These are phyloP conservation scores for Clepsis dumicolana DNA, from an alignment of 2,888 invertebrate species.

Conservation along the genomic window DNA sequence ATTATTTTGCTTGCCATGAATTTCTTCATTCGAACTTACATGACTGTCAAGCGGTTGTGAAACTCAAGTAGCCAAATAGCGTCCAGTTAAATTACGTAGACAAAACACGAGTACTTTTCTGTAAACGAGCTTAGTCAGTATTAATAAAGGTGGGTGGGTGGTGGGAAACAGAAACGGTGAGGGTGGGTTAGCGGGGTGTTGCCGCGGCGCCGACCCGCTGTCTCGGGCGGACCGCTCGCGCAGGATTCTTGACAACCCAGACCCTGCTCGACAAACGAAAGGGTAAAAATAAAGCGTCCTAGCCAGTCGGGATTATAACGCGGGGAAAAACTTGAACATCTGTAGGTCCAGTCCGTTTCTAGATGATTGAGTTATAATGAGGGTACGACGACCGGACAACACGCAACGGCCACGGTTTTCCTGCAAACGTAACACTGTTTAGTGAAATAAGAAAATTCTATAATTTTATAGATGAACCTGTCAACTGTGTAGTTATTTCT, in stretches of 20 bases:
- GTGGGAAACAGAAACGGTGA: background rate
- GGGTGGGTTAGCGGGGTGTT: slow-evolving; percentile 4
- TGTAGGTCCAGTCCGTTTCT: slow-evolving; percentile 54
- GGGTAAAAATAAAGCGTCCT: slow-evolving; percentile 47
- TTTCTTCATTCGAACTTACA: background rate
- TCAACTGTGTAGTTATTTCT: too few species aligned
- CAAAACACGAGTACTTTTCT: background rate
- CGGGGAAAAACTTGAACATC: slow-evolving; percentile 60
- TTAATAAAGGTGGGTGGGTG: background rate
- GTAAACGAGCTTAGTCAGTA: background rate
- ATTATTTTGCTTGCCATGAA: background rate
- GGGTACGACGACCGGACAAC: slow-evolving; percentile 50
- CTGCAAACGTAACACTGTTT: slow-evolving; percentile 13
- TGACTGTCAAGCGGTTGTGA: background rate
- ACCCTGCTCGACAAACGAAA: slow-evolving; percentile 29
- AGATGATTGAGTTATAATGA: slow-evolving; percentile 57
- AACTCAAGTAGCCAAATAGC: too few species aligned
- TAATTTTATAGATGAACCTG: background rate
- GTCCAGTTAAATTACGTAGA: background rate
- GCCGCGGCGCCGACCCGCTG: slow-evolving; percentile 53
- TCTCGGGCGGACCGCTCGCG: slow-evolving; percentile 50
- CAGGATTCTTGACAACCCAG: slow-evolving; percentile 43
- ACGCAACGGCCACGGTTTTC: slow-evolving; percentile 20
- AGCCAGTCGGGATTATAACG: slow-evolving; percentile 45
- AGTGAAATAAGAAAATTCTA: background rate